phyloP scores from a whole-genome alignment of 2,797 vertebrate species.

The Fundulus diaphanus region DNA sequence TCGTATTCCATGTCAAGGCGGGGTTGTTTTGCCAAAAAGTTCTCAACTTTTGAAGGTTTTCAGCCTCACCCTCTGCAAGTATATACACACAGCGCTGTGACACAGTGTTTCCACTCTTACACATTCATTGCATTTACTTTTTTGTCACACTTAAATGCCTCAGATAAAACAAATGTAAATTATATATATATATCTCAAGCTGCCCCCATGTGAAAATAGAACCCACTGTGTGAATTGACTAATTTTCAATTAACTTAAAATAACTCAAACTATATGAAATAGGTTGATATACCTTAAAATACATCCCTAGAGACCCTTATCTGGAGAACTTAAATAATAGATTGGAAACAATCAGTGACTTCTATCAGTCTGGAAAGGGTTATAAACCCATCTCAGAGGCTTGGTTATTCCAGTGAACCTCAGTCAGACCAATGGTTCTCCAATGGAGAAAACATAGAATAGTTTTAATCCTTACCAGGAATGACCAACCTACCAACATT shows the following conservation, averaged over 20 bases:
- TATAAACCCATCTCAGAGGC: neutral
- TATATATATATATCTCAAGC: too few relatives aligned
- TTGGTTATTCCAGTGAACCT: neutral
- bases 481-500: neutral
- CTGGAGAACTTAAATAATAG: neutral
- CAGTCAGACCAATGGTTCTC: too few relatives aligned
- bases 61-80: neutral
- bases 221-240: too few relatives aligned
- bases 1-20: constrained; percentile 4
- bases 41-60: neutral
- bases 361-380: neutral
- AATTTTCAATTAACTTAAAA: too few relatives aligned
- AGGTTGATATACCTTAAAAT: too few relatives aligned
- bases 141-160: neutral
- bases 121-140: neutral
- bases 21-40: constrained; percentile 2
- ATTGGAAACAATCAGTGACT: too few relatives aligned
- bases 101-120: neutral
- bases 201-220: too few relatives aligned
- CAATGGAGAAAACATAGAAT: neutral
- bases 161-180: neutral
- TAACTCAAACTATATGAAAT: too few relatives aligned
- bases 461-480: neutral
- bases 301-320: neutral
- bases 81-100: neutral